Evolutionary conservation across 2,113 vertebrate genomes (phyloP), one percentile per base, ranked within the genome.

Genomic region (Acrocephalus kingi): DNA sequence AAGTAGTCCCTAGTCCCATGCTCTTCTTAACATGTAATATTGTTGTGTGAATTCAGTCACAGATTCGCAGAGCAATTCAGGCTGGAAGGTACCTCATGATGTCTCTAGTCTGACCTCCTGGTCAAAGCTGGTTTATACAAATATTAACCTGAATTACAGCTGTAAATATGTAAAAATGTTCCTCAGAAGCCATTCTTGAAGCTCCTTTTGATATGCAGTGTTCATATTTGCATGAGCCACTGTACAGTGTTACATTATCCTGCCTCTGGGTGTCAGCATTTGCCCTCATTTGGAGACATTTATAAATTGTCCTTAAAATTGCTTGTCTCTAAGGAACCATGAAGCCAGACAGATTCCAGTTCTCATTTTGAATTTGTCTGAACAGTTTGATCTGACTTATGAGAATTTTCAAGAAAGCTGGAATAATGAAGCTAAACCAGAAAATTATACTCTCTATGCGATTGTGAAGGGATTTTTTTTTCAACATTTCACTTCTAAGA

Each of bases 241-340:
- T 45, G 15, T 22, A 25, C 68, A 55, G 8, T 23, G 49, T 61
- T 85, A 43, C 61, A 61, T 23, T 12, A 22, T 86, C 30, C 33
- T 59, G 69, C 96, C 96, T 87, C 87, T 94, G 90, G 96, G 56
- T 94, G 97, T 95, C 97, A 97, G 89, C 82, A 51, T 94, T 87
- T 90, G 35, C 62, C 39, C 24, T 87, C 39, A 18, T 78, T 78
- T 94, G 20, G 55, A 89, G 67, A 51, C 3, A 19, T 37, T 43
- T 33, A 25, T 2, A n/a, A 67, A 4, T 4, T 17, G 19, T 39
- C 30, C 31, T 87, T 52, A 27, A 25, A 85, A 52, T 21, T 2
- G 0, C 9, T 51, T 66, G 11, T 33, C 37, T 78, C 35, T 35
- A 52, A 54, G 45, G 59, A 73, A 28, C 11, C 20, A 10, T 9